Evolutionary conservation across 2,113 vertebrate species (phyloP), one percentile per base, ranked within the genome.

Genomic region (Silurus meridionalis): DNA sequence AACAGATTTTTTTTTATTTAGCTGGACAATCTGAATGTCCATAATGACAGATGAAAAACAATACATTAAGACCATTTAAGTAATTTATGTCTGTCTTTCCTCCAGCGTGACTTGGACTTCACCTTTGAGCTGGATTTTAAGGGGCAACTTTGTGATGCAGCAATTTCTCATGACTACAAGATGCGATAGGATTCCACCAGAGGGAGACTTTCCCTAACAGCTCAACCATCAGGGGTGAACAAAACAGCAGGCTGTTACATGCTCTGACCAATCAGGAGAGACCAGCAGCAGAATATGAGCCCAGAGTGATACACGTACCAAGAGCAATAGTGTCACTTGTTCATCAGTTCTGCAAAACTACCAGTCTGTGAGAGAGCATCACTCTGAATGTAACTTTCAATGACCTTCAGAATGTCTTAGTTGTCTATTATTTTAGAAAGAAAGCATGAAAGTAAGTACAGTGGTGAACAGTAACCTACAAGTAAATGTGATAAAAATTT

Each of bases 51-150:
- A 69, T 67, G 9, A 0, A 13, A 25, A 13, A 25, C 25, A 37
- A 58, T 14, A 58, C 63, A n/a, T 3, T 67, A 17, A 52, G 21
- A 10, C 8, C 14, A 11, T 66, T 37, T 37, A 37, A 37, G 37
- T 37, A 0, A 15, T 83, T 8, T 37, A 83, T 8, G 23, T 57
- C 11, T 82, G 37, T 57, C 85, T 84, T 75, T 85, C 10, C 87
- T 88, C 52, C 91, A 99, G 98, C 96, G 98, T 82, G 98, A 99
- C 94, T 94, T 99, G 92, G 98, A 99, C 94, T 99, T 99, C 94
- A 98, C 97, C 63, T 94, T 99, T 87, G 97, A 99, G 91, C 94
- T 99, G 91, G 97, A 99, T 95, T 99, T 99, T 92, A 98, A 99
- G 94, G 98, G 98, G 85, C 98, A 99, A 91, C 96, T 99, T 13